A percentile compares a stretch with the other conserved stretches of the same genome.
Conservation (phyloP, 2,888 invertebrate species). For the Apamea monoglypha region DNA sequence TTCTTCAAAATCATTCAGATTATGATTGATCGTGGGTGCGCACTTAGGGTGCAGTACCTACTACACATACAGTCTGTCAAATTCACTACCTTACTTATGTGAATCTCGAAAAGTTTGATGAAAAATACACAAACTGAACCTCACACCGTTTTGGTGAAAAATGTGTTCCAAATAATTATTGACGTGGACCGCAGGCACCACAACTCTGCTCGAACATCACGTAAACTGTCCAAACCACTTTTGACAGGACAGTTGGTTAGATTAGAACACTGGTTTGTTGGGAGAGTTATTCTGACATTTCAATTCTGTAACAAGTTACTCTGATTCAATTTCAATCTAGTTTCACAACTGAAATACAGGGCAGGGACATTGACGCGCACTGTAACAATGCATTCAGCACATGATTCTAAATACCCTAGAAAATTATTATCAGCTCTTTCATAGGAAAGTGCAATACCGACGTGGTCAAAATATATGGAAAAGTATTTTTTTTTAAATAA, state of each 20-base stretch:
- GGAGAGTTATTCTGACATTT: constrained; percentile 9
- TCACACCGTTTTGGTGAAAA: not conserved
- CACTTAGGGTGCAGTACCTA: too few relatives aligned
- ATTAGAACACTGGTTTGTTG: constrained; percentile 29
- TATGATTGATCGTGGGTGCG: too few relatives aligned
- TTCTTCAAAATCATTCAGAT: too few relatives aligned
- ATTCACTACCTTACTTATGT: not conserved
- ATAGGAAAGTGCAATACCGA: not conserved
- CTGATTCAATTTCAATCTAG: constrained; percentile 9
- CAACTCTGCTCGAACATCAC: constrained; percentile 10
- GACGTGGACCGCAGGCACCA: not conserved
- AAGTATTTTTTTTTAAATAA: not conserved
- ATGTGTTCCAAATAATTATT: constrained; percentile 25
- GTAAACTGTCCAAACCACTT: constrained; percentile 38
- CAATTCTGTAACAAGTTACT: constrained; percentile 3
- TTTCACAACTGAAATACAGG: not conserved
- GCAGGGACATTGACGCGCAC: not conserved
- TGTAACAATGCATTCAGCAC: too few relatives aligned
- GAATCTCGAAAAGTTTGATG: not conserved
- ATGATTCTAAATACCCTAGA: not conserved
- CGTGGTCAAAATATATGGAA: not conserved
- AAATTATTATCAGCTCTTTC: not conserved
- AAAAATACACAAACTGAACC: not conserved
- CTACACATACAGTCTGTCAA: not conserved
- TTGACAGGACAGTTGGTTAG: constrained; percentile 46